Evolutionary conservation across 2,888 invertebrate genomes (phyloP), one percentile per base, ranked within the genome.

Genomic region (Watsonalla binaria): DNA sequence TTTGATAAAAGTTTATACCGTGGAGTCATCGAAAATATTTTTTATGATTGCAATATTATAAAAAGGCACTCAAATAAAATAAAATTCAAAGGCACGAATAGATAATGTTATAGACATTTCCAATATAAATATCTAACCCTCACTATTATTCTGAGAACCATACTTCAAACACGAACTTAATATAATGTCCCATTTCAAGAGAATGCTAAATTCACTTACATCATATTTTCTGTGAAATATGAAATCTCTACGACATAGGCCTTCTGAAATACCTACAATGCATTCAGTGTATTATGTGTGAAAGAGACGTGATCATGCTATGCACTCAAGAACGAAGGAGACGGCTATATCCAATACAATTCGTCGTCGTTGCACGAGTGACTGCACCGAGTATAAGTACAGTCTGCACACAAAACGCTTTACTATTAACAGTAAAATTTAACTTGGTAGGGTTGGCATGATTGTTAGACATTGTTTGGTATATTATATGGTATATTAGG

Each of bases 321-420:
- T 59, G 55, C 58, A 57, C 50, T 51, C 54, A 58, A 56, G 62
- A 64, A 58, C 57, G 73, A 81, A 61, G 65, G 70, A 67, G 77
- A 80, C 59, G 64, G 66, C 58, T 55, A 63, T 65, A 69, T 60
- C 61, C 56, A 65, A 65, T 70, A 61, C 66, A 69, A 67, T 71
- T 59, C 69, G 75, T 77, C 74, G 78, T 76, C 72, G 74, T 76
- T 82, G 82, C 79, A 81, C 78, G 74, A 78, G 74, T 77, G 79
- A 83, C 78, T 87, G 86, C 86, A 83, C 78, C 70, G 74, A 62
- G 62, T 66, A 80, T 51, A 64, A 59, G 72, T 79, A 85, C 60
- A 56, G 82, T 74, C 65, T 57, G 74, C 76, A 81, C 55, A 68
- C 52, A 60, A 65, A 65, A 58, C 53, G 52, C 5, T 56, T 48